Evolutionary conservation across 2,113 vertebrate species (phyloP).

Genomic region (Corapipo altera): DNA sequence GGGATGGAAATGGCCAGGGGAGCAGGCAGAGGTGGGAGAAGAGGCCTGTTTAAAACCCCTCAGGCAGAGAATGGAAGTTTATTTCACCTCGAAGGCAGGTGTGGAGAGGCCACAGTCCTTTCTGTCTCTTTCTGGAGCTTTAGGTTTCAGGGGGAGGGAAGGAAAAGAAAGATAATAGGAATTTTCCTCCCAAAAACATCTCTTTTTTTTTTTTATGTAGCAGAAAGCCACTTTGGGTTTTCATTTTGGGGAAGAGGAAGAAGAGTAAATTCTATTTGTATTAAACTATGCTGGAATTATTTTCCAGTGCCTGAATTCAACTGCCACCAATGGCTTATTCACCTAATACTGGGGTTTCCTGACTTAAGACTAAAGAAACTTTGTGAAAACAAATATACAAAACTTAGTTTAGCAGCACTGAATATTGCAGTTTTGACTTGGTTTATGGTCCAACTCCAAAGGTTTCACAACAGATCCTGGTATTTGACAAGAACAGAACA

Average conservation of each 20-base stretch:
- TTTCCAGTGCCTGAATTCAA: background rate
- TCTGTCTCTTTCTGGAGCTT: background rate
- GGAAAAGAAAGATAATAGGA: background rate
- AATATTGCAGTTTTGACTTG: background rate
- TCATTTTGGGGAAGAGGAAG: background rate
- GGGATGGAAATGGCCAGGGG: background rate
- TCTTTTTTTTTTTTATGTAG: background rate
- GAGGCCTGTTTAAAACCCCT: background rate
- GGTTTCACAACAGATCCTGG: background rate
- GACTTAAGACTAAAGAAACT: background rate
- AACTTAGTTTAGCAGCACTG: background rate
- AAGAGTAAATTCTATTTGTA: background rate
- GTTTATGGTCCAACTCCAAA: background rate
- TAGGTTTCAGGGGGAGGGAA: background rate
- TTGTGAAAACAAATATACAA: background rate
- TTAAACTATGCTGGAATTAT: background rate
- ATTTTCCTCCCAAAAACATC: background rate
- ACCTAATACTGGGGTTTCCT: background rate
- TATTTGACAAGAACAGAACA: background rate
- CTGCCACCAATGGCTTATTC: background rate
- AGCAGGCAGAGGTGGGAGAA: background rate
- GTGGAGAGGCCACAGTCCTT: background rate
- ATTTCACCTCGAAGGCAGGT: background rate
- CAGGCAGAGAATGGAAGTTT: rapidly evolving
- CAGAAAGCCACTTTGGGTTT: background rate